Percentiles rank a stretch among this genome's conserved stretches.
phyloP scores from a whole-genome alignment of 2,888 invertebrate species.

The Pandemis heparana region DNA sequence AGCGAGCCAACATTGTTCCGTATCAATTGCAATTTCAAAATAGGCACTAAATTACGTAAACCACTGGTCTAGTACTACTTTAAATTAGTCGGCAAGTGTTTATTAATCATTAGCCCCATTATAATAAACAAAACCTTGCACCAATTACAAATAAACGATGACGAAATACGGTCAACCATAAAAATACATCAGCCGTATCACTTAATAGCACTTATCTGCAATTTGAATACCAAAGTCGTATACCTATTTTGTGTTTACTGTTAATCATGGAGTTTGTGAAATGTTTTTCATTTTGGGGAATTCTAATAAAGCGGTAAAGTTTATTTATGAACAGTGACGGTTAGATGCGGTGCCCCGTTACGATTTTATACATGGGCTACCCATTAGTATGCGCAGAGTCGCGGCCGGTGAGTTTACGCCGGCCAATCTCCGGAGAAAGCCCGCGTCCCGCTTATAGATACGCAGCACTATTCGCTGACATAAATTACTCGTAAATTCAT shows the following conservation, averaged over 20 bases:
- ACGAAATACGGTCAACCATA: conserved; percentile 48
- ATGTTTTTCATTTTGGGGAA: conserved; percentile 64
- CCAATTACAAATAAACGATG: conserved; percentile 46
- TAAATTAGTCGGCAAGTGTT: conserved; percentile 76
- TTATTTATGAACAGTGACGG: conserved; percentile 72
- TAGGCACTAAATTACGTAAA: conserved; percentile 80
- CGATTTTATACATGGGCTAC: conserved; percentile 75
- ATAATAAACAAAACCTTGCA: conserved; percentile 52
- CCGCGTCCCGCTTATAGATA: conserved; percentile 71
- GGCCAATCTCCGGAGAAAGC: conserved; percentile 75
- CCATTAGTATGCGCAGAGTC: conserved; percentile 78
- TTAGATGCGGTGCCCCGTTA: conserved; percentile 78
- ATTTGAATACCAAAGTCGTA: conserved; percentile 49
- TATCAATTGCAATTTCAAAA: conserved; percentile 79
- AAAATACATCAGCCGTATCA: conserved; percentile 41
- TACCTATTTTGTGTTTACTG: conserved; percentile 52
- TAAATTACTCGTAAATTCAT: conserved; percentile 73
- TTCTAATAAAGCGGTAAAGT: conserved; percentile 78
- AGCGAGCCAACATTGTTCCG: conserved; percentile 68
- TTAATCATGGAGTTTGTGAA: conserved; percentile 72
- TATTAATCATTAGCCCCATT: conserved; percentile 76
- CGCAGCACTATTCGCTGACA: conserved; percentile 64
- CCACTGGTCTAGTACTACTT: conserved; percentile 61
- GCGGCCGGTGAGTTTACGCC: conserved; percentile 72
- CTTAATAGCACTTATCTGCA: conserved; percentile 42